Evolutionary conservation across 1,140 invertebrate genomes (phyloP), one percentile per base, ranked within the genome.

Genomic region (Drosophila arawakana): DNA sequence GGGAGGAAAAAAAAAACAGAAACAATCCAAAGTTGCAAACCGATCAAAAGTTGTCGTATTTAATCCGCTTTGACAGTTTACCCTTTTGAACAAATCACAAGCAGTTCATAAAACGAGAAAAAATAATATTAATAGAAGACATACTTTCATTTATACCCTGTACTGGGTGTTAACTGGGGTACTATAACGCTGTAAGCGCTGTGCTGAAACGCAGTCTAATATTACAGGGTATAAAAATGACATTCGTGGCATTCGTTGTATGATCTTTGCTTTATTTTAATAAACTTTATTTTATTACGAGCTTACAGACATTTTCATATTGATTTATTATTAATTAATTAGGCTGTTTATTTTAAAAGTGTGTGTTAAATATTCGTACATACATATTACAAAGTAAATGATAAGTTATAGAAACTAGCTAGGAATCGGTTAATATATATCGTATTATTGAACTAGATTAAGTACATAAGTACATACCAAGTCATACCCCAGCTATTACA

Each of bases 381-480:
- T 49, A 70, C 39, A 41, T 57, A 70, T 55, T 54, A 34, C 25
- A 46, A 25, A 34, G 30, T 50, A 54, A 62, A 62, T 15, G 30
- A 37, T 54, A 54, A 54, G 35, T 4, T 54, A 41, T 13, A 43
- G 39, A 37, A 54, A 70, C 50, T 70, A 70, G 49, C 67, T 62
- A 70, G 58, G 58, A 46, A 49, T 71, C 37, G 21, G 41, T 75
- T 50, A 75, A 52, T 59, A 70, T 59, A 70, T 13, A 39, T 37
- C 50, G 13, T 11, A 60, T 73, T 69, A 70, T 61, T 74, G 46
- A 77, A 81, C 59, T 81, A 70, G 68, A 60, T 61, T 76, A 65
- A 58, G 67, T 69, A 69, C 65, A 68, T 76, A 65, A 58, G 67
- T 69, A 69, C 65, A 68, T 72, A 81, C 58, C 71, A 78, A 65